Conservation (phyloP, 2,888 invertebrate species). For the Tigriopus californicus region DNA sequence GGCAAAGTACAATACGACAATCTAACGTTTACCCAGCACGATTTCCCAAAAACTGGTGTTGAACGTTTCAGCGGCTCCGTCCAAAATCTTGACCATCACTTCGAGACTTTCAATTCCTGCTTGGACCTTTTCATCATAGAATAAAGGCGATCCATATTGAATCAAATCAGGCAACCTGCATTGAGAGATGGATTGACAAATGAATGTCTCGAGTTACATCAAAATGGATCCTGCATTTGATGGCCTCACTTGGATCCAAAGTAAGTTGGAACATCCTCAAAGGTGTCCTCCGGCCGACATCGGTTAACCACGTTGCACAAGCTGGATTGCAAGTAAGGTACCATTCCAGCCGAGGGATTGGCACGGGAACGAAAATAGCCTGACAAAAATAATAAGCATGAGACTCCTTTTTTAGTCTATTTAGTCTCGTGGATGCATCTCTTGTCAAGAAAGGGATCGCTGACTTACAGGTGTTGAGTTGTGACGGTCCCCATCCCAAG, state of each 20-base stretch:
- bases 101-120: neutral
- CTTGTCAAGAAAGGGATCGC: no score
- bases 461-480: no score
- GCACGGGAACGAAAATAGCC: neutral
- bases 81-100: neutral
- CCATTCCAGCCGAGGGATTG: neutral
- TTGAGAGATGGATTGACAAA: no score
- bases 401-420: no score
- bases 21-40: neutral
- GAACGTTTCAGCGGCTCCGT: neutral
- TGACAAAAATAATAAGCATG: no score
- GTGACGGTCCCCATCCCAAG: no score
- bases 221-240: neutral
- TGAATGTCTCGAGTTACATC: no score
- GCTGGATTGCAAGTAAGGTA: neutral
- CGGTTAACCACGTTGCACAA: neutral
- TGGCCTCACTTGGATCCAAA: neutral
- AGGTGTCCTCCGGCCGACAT: neutral
- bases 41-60: neutral
- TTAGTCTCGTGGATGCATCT: no score
- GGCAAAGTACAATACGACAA: no score
- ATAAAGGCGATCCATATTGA: neutral
- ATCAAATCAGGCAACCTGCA: neutral
- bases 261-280: neutral
- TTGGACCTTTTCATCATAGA: neutral